phyloP scores from a whole-genome alignment of 1,140 invertebrate species.

The Aphidius gifuensis region DNA sequence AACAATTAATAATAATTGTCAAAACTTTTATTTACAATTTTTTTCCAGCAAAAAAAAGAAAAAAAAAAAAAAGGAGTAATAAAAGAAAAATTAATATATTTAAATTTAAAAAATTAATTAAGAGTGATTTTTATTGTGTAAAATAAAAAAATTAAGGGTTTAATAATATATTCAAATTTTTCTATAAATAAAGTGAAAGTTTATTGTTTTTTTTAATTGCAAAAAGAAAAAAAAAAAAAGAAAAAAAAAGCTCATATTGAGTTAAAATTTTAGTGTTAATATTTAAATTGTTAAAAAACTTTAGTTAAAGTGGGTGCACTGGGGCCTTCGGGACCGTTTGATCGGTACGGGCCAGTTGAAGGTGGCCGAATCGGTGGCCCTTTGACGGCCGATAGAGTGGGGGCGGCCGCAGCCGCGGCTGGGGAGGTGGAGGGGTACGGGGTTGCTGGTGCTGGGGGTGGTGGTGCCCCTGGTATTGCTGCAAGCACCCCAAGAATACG shows the following conservation, averaged over 20 bases:
- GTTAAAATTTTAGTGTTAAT: conserved; percentile 1
- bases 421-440: conserved; percentile 53
- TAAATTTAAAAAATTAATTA: no score
- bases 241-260: not conserved
- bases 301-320: conserved; percentile 53
- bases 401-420: conserved; percentile 47
- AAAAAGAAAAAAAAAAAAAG: not conserved
- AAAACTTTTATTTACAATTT: no score
- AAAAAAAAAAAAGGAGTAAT: no score
- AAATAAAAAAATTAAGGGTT: no score
- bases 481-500: conserved; percentile 50
- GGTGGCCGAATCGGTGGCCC: conserved; percentile 46
- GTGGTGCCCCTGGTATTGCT: conserved; percentile 64
- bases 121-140: no score
- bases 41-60: no score
- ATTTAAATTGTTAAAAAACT: conserved; percentile 26
- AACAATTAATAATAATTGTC: no score
- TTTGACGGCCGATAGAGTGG: conserved; percentile 42
- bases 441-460: conserved; percentile 64
- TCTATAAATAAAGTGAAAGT: not conserved
- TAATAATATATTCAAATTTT: no score
- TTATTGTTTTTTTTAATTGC: not conserved
- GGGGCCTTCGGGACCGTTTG: conserved; percentile 52
- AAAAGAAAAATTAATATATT: no score
- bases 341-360: conserved; percentile 52